phyloP scores from a whole-genome alignment of 2,113 vertebrate genomes.

The Melanocharis versteri region DNA sequence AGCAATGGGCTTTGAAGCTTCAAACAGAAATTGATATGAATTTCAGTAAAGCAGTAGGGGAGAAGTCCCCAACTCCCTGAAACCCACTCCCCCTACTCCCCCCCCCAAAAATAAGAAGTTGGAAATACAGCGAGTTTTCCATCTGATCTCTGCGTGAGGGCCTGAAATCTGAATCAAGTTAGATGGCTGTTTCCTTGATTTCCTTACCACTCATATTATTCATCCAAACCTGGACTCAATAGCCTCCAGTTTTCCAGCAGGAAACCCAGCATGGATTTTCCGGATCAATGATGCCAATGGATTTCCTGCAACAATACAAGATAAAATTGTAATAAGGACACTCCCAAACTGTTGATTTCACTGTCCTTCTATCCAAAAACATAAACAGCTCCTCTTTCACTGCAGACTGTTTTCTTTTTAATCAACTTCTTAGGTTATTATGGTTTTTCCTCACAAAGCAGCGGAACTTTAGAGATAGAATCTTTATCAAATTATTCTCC shows the following conservation, averaged over 20 bases:
- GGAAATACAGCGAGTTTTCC: not conserved
- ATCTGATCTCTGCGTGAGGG: not conserved
- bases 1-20: not conserved
- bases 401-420: not conserved
- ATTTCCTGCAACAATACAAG: not conserved
- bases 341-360: not conserved
- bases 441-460: not conserved
- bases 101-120: not conserved
- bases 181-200: not conserved
- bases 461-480: not conserved
- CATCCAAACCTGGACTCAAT: not conserved
- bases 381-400: not conserved
- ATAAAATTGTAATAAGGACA: not conserved
- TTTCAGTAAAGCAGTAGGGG: not conserved
- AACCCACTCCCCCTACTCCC: accelerated
- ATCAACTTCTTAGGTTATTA: not conserved
- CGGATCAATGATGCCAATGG: not conserved
- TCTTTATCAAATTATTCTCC: not conserved
- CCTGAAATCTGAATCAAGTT: not conserved
- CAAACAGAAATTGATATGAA: not conserved
- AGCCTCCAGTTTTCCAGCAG: not conserved
- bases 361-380: not conserved
- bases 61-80: not conserved
- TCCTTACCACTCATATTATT: not conserved
- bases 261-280: not conserved